Conservation (phyloP, 2,797 vertebrate genomes). For the Acipenser ruthenus region DNA sequence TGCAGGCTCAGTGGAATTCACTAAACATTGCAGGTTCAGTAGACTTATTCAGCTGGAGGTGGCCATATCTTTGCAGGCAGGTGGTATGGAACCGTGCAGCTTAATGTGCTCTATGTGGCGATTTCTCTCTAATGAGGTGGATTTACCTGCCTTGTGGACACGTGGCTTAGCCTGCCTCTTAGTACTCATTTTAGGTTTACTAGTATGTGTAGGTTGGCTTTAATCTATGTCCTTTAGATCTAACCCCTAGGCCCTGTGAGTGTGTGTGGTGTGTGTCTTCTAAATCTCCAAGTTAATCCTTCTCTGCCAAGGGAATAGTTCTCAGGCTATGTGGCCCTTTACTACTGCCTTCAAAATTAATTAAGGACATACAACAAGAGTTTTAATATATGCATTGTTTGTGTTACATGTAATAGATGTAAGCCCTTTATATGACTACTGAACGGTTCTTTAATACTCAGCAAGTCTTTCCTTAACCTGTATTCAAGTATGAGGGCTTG, state of each 20-base stretch:
- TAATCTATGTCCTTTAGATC: not conserved
- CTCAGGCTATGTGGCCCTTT: not conserved
- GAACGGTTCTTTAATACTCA: slow-evolving; percentile 32
- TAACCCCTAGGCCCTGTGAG: slow-evolving; percentile 7
- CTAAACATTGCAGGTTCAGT: not conserved
- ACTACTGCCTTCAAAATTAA: not conserved
- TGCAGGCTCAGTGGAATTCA: not conserved
- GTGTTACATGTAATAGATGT: slow-evolving; percentile 25
- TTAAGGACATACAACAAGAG: slow-evolving; percentile 25
- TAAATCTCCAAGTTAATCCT: not conserved
- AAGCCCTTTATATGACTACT: too few species aligned
- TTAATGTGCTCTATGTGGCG: not conserved
- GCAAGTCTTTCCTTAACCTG: slow-evolving; percentile 19
- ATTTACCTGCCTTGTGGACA: not conserved
- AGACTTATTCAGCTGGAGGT: not conserved
- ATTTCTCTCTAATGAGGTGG: not conserved
- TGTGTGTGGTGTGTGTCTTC: slow-evolving; percentile 15
- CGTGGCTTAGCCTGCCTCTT: not conserved
- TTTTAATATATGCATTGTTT: slow-evolving; percentile 57
- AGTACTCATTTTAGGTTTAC: not conserved
- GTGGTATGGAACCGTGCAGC: not conserved
- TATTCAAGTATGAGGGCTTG: too few species aligned
- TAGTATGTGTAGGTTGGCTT: not conserved
- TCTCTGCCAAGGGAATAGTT: not conserved
- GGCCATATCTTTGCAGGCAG: not conserved